These are phyloP conservation scores for Poecilia wingei DNA, from an alignment of 2,797 vertebrate genomes.

Conservation along the genomic window DNA sequence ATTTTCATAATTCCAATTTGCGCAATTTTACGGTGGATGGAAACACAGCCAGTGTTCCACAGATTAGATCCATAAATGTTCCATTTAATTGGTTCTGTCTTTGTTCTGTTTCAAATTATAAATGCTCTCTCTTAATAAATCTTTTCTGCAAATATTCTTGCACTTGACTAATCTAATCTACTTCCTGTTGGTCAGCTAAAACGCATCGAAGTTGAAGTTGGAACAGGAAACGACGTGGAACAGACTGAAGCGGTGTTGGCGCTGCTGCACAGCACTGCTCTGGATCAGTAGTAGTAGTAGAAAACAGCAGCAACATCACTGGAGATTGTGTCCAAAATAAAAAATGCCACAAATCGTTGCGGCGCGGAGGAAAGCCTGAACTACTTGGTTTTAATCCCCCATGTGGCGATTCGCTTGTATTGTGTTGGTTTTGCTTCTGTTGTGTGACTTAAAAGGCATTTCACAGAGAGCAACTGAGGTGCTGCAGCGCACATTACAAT, in stretches of 20 bases:
- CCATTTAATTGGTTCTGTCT: too few species aligned
- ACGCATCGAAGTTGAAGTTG: background rate
- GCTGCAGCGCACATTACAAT: conserved; percentile 49
- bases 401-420: conserved; percentile 6
- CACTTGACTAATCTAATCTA: background rate
- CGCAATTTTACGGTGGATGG: too few species aligned
- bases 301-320: background rate
- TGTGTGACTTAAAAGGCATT: conserved; percentile 37
- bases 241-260: background rate
- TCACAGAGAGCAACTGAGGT: conserved; percentile 37
- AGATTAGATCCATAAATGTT: too few species aligned
- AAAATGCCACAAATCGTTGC: background rate
- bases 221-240: background rate
- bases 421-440: conserved; percentile 31
- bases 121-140: too few species aligned
- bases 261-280: background rate
- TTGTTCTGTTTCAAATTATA: too few species aligned
- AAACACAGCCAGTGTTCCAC: too few species aligned
- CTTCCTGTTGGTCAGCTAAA: background rate
- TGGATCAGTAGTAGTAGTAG: background rate
- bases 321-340: background rate
- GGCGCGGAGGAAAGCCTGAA: background rate
- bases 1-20: too few species aligned
- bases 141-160: too few species aligned
- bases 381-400: background rate